Percentiles rank a stretch among this genome's conserved stretches.
These are phyloP conservation scores for Ceyx erithaca DNA, from an alignment of 2,797 vertebrate species.

Conservation along the genomic window DNA sequence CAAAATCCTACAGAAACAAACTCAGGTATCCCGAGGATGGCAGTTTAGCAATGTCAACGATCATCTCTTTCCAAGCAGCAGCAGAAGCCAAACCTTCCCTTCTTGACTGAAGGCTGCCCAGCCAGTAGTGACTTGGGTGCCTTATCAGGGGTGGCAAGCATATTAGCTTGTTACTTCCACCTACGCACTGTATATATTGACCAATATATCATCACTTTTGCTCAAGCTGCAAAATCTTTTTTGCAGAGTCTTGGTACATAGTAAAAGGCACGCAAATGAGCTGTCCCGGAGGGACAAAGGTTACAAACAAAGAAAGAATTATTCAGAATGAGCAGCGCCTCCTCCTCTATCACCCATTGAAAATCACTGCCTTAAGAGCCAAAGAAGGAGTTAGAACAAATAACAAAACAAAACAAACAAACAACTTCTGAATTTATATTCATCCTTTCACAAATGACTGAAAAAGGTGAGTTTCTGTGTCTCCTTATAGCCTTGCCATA, in stretches of 20 bases:
- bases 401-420: neutral
- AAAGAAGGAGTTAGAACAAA: neutral
- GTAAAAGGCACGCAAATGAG: neutral
- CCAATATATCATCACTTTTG: neutral
- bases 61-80: neutral
- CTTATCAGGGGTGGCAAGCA: neutral
- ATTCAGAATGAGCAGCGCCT: neutral
- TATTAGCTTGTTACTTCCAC: neutral
- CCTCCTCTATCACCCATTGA: neutral
- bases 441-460: neutral
- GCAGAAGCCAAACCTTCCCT: neutral
- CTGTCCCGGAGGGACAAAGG: neutral
- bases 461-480: neutral
- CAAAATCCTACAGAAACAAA: neutral
- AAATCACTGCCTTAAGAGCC: neutral
- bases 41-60: neutral
- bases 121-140: accelerated
- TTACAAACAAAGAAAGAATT: neutral
- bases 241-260: neutral
- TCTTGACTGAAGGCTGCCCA: neutral
- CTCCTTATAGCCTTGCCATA: constrained; percentile 2
- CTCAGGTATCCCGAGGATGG: neutral
- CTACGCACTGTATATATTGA: neutral
- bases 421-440: neutral
- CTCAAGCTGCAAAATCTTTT: neutral